Conservation (phyloP, 2,113 vertebrate species). For the Coptodon bakossiorum region DNA sequence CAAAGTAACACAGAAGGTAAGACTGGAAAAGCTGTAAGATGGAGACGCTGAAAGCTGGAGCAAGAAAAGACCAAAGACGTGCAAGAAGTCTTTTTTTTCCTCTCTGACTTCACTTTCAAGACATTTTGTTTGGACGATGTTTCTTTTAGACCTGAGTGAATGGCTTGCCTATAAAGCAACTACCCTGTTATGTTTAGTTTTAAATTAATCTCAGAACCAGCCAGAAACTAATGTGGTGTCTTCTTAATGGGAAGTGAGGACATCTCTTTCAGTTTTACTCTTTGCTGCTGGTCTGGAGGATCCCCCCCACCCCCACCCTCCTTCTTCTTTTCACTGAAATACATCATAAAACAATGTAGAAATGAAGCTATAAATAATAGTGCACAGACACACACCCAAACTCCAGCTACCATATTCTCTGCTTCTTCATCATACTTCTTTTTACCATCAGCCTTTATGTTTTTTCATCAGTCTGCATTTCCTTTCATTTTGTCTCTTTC, state of each 20-base stretch:
- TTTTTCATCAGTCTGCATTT: background rate
- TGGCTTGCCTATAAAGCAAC: background rate
- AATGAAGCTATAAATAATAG: background rate
- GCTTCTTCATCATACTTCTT: background rate
- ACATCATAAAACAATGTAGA: background rate
- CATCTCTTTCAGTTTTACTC: background rate
- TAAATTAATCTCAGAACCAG: background rate
- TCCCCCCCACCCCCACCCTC: rapidly evolving
- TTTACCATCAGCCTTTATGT: background rate
- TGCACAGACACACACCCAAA: background rate
- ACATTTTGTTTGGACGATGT: background rate
- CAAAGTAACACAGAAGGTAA: background rate
- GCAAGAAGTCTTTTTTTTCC: background rate
- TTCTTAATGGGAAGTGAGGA: background rate
- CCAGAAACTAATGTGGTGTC: background rate
- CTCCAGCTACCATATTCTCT: background rate
- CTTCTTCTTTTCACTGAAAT: no score
- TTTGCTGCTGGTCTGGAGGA: background rate
- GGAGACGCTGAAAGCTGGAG: background rate
- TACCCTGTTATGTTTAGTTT: background rate
- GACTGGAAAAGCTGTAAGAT: background rate
- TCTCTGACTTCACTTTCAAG: background rate
- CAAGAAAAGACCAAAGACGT: background rate
- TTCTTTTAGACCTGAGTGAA: background rate
- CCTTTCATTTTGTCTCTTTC: background rate